Base-by-base conservation (phyloP, 2,113 vertebrate genomes). In the Boleophthalmus pectinirostris region DNA sequence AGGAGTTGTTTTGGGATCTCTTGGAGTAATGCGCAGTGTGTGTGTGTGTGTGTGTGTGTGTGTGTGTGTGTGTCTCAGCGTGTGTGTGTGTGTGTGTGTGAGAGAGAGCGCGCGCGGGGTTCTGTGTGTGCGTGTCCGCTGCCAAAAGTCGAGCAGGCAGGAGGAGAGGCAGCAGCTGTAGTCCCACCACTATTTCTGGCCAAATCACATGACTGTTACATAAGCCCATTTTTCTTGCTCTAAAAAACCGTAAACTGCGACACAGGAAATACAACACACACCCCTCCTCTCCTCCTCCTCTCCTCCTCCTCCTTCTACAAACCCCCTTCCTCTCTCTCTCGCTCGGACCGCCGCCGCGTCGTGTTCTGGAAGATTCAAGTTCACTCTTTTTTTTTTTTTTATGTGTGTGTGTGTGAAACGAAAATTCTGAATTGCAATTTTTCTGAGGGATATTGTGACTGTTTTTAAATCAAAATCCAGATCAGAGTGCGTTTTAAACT, bases 141-240 rank as follows among this genome's bases (percentile, higher is more conserved):
- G 92, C 91, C 90, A 90, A 89, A 92, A 93, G 92, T 91, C 91
- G 89, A 89, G 51, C 51, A 54, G 89, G 92, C 92, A 92, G 91
- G 91, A 91, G 90, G 90, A 92, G 90, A 91, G 91, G 89, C 90
- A 89, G 91, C 94, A 94, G 92, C 92, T 93, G 93, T 91, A 94
- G 90, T 91, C 90, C 91, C 85, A 89, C 90, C 92, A 94, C 94
- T 94, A 94, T 94, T 94, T 94, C 93, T 94, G 94, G 91, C 93
- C 84, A 90, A 90, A 87, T 94, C 94, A 94, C 91, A 92, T 94
- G 94, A 94, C 92, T 84, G 85, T 94, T 94, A 94, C 94, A 94
- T 94, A 94, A 94, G 93, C 92, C 90, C 91, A 94, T 94, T 94
- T 94, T 93, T 94, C 93, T 90, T 94, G 93, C 94, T 94, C 94